phyloP scores from a whole-genome alignment of 2,797 vertebrate genomes.

The Megaceryle alcyon region DNA sequence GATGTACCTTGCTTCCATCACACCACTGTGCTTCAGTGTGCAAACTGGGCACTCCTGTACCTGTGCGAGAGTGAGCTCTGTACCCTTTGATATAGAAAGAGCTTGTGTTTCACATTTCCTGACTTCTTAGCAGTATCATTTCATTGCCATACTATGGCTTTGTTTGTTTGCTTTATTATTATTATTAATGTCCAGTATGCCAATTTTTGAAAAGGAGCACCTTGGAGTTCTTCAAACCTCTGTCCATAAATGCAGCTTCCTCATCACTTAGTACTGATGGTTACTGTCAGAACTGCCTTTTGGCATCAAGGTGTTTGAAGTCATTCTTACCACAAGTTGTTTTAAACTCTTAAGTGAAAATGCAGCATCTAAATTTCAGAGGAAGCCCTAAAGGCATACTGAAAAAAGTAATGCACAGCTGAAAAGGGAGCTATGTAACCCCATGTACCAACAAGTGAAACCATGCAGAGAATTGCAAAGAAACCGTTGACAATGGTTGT shows the following conservation, averaged over 20 bases:
- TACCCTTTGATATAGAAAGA: neutral
- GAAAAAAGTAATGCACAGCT: neutral
- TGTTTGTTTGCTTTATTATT: neutral
- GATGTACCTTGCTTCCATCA: neutral
- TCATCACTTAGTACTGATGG: neutral
- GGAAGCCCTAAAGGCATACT: neutral
- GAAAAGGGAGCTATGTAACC: neutral
- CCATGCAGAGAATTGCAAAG: neutral
- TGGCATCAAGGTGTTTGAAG: neutral
- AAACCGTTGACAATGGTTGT: neutral
- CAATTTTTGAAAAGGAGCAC: neutral
- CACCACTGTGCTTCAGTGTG: rapidly evolving
- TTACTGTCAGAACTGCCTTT: neutral
- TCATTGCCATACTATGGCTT: neutral
- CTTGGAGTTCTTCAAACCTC: neutral
- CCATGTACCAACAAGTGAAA: neutral
- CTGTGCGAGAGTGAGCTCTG: neutral
- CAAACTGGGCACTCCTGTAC: neutral
- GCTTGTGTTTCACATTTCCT: neutral
- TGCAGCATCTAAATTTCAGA: neutral
- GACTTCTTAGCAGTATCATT: neutral
- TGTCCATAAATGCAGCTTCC: neutral
- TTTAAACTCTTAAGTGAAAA: constrained; percentile 22
- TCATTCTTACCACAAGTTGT: neutral
- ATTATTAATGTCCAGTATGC: neutral